Evolutionary conservation across 1,140 invertebrate genomes (phyloP).

Genomic region (Drosophila sulfurigaster): DNA sequence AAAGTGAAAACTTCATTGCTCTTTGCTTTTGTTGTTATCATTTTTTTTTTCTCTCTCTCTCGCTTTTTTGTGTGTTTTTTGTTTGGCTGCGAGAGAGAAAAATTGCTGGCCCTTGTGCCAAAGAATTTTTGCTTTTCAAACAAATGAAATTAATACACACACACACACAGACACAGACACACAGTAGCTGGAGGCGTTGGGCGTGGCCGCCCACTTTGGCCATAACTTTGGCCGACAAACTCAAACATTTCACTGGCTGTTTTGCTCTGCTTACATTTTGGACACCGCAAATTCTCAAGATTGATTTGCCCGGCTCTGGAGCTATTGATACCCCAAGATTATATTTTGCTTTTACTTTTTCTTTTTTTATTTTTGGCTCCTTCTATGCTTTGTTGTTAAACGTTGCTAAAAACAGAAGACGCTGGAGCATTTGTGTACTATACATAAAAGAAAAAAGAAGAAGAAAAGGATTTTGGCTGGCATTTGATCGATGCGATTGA

Average conservation of each 20-base stretch:
- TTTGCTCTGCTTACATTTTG: constrained; percentile 1
- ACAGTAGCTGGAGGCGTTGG: neutral
- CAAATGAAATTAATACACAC: constrained; percentile 34
- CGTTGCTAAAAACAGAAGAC: neutral
- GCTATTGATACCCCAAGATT: constrained; percentile 8
- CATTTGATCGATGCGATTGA: constrained; percentile 35
- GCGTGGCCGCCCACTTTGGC: neutral
- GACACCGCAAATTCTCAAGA: constrained; percentile 10
- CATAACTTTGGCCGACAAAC: constrained; percentile 15
- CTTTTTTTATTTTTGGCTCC: too few species aligned
- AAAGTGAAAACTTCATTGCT: constrained; percentile 30
- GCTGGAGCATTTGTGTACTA: constrained; percentile 2
- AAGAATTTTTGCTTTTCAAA: constrained; percentile 29
- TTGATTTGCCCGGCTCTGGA: constrained; percentile 1
- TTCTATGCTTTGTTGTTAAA: too few species aligned
- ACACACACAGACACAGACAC: too few species aligned
- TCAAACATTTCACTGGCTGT: constrained; percentile 6
- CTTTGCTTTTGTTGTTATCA: constrained; percentile 13
- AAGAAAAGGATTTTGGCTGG: constrained; percentile 4
- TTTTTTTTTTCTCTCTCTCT: neutral
- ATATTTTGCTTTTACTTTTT: constrained; percentile 2
- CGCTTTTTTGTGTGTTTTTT: neutral
- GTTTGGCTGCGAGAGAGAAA: neutral
- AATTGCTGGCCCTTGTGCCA: constrained; percentile 8
- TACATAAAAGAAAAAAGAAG: neutral